phyloP scores from a whole-genome alignment of 2,113 vertebrate genomes.

The Protobothrops mucrosquamatus region DNA sequence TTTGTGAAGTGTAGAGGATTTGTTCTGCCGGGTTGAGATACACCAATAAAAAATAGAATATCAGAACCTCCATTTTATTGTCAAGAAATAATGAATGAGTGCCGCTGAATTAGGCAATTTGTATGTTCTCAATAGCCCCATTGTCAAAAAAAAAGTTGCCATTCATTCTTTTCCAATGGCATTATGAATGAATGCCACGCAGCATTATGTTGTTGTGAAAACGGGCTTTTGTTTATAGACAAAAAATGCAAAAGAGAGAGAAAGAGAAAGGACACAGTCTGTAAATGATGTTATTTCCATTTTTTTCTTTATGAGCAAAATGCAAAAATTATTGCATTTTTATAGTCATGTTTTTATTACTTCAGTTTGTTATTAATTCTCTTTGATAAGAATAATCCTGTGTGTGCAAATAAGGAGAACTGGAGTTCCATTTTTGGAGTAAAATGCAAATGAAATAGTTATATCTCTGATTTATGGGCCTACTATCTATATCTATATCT shows the following conservation, averaged over 20 bases:
- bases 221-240: constrained; percentile 5
- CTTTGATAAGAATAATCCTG: background rate
- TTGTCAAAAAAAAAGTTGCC: constrained; percentile 53
- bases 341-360: constrained; percentile 37
- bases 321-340: constrained; percentile 34
- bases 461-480: background rate
- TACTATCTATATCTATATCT: background rate
- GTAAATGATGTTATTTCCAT: constrained; percentile 37
- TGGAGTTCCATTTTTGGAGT: background rate
- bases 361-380: constrained; percentile 24
- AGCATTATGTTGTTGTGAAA: constrained; percentile 42
- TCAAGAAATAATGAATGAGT: constrained; percentile 40
- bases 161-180: constrained; percentile 48
- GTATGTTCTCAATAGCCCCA: constrained; percentile 45
- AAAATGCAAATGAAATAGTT: background rate
- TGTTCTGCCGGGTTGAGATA: constrained; percentile 38
- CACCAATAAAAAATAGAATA: constrained; percentile 55
- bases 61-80: constrained; percentile 46
- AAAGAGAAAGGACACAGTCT: background rate
- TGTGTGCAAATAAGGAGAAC: background rate
- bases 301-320: constrained; percentile 29
- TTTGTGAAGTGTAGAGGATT: constrained; percentile 24
- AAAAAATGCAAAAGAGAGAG: background rate
- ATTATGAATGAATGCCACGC: constrained; percentile 56
- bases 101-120: constrained; percentile 57